Evolutionary conservation across 2,888 invertebrate genomes (phyloP), one percentile per base, ranked within the genome.

Genomic region (Platycnemis pennipes): DNA sequence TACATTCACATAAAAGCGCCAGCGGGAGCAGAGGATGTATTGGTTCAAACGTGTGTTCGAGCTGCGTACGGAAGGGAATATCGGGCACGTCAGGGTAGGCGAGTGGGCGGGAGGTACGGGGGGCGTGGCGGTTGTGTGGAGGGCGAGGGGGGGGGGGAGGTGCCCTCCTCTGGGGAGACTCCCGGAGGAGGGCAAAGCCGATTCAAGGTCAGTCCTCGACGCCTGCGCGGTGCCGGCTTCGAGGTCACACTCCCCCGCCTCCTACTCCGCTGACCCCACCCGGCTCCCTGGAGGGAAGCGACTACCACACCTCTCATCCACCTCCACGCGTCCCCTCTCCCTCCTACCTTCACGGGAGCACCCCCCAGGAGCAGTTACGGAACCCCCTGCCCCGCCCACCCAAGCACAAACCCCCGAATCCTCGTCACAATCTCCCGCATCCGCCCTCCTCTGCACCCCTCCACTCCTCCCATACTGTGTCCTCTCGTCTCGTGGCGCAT

Each of bases 131-230:
- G 42, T 37, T 26, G 89, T 49, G n/a, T 16, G 53, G 56, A 42
- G 7, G 53, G 37, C 37, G 63, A 1, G 42, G 26, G 45, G 22
- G 46, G 56, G 49, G 45, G 7, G 49, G 45, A 11, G 49, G 49
- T 11, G 49, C 2, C 49, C 13, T 16, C 13, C 13, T 11, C 13
- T 45, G 45, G 88, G 77, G 8, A 45, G 44, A 26, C 63, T 56
- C 56, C 44, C 37, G 13, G 63, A 63, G 63, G 56, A 19, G 26
- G 63, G 37, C 13, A 13, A 42, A 53, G 56, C 56, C 26, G 63
- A 91, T 91, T 91, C 91, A 91, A 91, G 91, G 91, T 91, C 91
- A 91, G 91, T n/a, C 26, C n/a, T 2, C 26, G 91, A 63, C 91
- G 91, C 91, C 42, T 91, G 91, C 91, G 91, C 91, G 63, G n/a